Evolutionary conservation across 1,140 invertebrate species (phyloP).

Genomic region (Sminthurinus signatus): DNA sequence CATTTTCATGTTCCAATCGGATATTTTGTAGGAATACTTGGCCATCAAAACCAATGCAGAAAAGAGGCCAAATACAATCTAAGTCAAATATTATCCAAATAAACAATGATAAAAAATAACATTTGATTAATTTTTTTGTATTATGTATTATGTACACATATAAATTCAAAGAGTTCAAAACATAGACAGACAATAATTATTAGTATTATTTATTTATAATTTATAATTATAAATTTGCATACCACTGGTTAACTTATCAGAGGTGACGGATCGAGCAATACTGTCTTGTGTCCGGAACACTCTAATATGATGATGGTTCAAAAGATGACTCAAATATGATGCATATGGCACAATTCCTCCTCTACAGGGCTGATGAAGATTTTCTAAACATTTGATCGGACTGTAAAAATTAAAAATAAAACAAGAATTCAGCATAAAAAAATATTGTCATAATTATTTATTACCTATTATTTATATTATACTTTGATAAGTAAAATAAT

Average conservation of each 20-base stretch:
- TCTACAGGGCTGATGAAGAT: not conserved
- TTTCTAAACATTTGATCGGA: not conserved
- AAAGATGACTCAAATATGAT: not conserved
- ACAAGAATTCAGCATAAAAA: not conserved
- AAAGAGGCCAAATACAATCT: conserved; percentile 9
- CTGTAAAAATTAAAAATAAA: not conserved
- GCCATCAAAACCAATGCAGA: not conserved
- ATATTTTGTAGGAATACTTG: conserved; percentile 1
- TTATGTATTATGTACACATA: not conserved
- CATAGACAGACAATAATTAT: not conserved
- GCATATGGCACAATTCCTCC: not conserved
- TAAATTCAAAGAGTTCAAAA: not conserved
- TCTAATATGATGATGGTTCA: not conserved
- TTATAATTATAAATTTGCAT: not conserved
- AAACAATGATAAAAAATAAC: not conserved
- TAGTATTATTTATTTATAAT: not conserved
- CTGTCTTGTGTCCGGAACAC: not conserved
- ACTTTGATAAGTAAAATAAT: not conserved
- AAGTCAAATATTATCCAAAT: not conserved
- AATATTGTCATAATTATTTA: not conserved
- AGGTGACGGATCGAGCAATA: not conserved
- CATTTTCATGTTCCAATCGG: not conserved
- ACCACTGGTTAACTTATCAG: not conserved
- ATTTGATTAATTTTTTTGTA: not conserved
- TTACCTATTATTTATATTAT: not conserved